Conservation (phyloP, 2,888 invertebrate genomes). For the Calephelis perditalis region DNA sequence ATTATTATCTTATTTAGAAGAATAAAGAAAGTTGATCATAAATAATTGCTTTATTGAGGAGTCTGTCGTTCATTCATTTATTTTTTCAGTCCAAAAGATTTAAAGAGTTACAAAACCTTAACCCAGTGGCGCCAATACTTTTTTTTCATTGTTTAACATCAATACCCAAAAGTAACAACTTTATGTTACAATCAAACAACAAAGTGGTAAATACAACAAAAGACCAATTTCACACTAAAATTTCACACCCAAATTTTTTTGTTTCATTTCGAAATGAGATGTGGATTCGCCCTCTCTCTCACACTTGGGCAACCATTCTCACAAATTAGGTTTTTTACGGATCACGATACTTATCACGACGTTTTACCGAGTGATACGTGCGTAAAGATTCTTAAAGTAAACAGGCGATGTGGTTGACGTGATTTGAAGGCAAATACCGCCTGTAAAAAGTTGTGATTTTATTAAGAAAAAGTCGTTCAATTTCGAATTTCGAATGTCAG, state of each 20-base stretch:
- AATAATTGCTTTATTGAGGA: no score
- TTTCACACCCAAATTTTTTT: constrained; percentile 13
- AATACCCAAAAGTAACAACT: constrained; percentile 1
- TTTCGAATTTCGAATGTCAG: no score
- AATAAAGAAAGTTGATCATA: no score
- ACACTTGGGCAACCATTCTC: constrained; percentile 15
- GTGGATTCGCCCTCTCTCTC: constrained; percentile 10
- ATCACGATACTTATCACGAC: constrained; percentile 20
- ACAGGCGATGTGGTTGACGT: constrained; percentile 32
- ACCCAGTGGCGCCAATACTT: constrained; percentile 2
- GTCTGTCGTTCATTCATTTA: no score
- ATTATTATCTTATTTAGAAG: no score
- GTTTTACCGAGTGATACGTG: constrained; percentile 29
- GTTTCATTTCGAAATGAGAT: constrained; percentile 9
- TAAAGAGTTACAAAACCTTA: no score
- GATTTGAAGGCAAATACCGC: constrained; percentile 18
- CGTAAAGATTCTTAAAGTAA: constrained; percentile 32
- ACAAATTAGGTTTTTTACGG: constrained; percentile 18
- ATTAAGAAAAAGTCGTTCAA: no score
- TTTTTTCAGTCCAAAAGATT: no score
- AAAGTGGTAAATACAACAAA: constrained; percentile 12
- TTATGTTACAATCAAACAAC: constrained; percentile 8
- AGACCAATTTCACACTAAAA: constrained; percentile 6
- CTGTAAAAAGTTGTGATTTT: constrained; percentile 17
- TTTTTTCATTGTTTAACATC: constrained; percentile 8